Percentiles rank a stretch among this genome's conserved stretches.
Conservation (phyloP, 2,113 vertebrate species). For the Eolophus roseicapilla region DNA sequence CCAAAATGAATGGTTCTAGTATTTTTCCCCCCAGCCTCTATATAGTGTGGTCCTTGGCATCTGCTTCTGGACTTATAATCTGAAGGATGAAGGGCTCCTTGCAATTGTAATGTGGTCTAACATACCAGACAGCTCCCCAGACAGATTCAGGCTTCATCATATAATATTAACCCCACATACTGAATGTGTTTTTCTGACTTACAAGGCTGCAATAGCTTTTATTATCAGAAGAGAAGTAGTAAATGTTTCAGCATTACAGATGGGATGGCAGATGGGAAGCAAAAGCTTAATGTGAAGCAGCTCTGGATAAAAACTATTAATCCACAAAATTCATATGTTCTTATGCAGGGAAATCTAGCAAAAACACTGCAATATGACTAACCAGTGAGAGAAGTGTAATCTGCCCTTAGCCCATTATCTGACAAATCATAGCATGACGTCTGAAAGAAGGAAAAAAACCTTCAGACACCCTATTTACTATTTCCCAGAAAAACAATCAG, state of each 20-base stretch:
- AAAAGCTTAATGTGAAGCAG: slow-evolving; percentile 62
- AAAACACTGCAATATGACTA: slow-evolving; percentile 33
- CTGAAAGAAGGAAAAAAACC: neutral
- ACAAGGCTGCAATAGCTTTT: slow-evolving; percentile 39
- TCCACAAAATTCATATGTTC: slow-evolving; percentile 72
- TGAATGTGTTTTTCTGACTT: neutral
- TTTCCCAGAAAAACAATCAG: neutral
- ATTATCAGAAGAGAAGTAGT: slow-evolving; percentile 35
- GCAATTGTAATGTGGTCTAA: neutral
- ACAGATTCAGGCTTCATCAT: slow-evolving; percentile 21
- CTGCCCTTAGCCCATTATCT: neutral
- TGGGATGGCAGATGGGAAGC: slow-evolving; percentile 73
- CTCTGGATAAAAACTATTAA: slow-evolving; percentile 69
- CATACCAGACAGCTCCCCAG: neutral
- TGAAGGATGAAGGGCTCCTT: neutral
- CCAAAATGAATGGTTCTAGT: neutral
- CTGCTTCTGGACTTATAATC: neutral
- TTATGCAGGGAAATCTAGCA: neutral
- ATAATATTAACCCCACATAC: neutral
- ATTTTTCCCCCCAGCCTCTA: neutral
- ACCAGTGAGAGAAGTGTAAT: neutral
- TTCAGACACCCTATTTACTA: neutral
- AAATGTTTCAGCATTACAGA: slow-evolving; percentile 61
- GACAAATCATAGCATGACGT: neutral
- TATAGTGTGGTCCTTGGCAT: neutral